Evolutionary conservation across 2,888 invertebrate species (phyloP).

Genomic region (Erpobdella octoculata): DNA sequence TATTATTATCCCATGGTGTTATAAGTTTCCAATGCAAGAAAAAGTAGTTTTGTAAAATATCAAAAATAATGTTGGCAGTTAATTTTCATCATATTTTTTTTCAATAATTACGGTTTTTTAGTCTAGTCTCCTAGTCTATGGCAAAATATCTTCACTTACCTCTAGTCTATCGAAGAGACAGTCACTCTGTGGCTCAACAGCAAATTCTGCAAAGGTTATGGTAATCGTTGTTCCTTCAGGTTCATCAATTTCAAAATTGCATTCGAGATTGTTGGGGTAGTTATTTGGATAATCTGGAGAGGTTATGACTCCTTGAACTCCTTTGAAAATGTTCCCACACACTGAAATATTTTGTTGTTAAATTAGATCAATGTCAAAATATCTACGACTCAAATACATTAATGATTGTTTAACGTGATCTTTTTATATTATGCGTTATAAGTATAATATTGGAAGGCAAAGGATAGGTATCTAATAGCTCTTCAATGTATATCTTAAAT

Average conservation of each 20-base stretch:
- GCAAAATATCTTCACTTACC: constrained; percentile 15
- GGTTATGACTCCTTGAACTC: constrained; percentile 37
- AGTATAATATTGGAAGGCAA: too few relatives aligned
- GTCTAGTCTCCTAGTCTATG: neutral
- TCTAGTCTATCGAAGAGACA: constrained; percentile 29
- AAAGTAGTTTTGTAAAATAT: neutral
- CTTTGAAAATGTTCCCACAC: constrained; percentile 43
- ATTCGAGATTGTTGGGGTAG: constrained; percentile 44
- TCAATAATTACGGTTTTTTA: neutral
- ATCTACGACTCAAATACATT: neutral
- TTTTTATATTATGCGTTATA: neutral
- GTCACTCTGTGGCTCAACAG: constrained; percentile 21
- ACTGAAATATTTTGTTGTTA: constrained; percentile 37
- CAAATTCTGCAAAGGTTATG: constrained; percentile 18
- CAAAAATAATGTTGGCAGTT: too few relatives aligned
- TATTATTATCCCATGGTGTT: neutral
- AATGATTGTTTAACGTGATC: neutral
- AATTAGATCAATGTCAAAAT: too few relatives aligned
- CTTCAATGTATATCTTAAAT: neutral
- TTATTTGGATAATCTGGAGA: constrained; percentile 45
- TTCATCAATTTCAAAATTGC: constrained; percentile 43
- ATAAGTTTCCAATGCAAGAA: neutral
- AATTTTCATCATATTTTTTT: too few relatives aligned
- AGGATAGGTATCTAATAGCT: neutral
- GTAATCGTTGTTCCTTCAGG: constrained; percentile 18